Conservation (phyloP, 2,888 invertebrate genomes). For the Frankliniella fusca region DNA sequence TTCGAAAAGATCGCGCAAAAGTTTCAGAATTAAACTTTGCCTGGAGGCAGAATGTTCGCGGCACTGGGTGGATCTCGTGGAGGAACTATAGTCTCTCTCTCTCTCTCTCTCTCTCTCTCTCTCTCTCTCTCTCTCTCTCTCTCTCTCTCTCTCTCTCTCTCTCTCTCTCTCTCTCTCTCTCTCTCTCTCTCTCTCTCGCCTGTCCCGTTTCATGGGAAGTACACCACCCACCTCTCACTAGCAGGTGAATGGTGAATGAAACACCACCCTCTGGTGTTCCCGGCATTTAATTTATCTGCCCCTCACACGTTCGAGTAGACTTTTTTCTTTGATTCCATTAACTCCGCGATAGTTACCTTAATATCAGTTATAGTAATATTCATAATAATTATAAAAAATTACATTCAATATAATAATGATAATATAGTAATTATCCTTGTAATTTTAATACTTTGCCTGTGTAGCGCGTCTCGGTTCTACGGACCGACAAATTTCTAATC, state of each 20-base stretch:
- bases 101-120: constrained; percentile 1
- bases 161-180: neutral
- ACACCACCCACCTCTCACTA: too few relatives aligned
- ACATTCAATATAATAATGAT: too few relatives aligned
- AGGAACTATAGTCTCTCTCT: neutral
- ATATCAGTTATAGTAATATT: neutral
- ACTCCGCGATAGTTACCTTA: neutral
- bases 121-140: neutral
- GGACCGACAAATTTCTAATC: neutral
- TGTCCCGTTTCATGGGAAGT: too few relatives aligned
- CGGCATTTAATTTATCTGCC: too few relatives aligned
- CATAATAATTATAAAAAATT: too few relatives aligned
- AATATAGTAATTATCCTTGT: too few relatives aligned
- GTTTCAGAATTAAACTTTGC: neutral
- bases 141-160: neutral
- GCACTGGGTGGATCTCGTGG: neutral
- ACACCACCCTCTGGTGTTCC: too few relatives aligned
- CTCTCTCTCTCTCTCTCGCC: neutral
- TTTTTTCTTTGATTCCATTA: neutral
- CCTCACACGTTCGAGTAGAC: neutral
- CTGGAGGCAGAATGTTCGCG: neutral
- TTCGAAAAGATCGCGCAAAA: neutral
- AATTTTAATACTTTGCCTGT: neutral
- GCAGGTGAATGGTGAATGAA: too few relatives aligned
- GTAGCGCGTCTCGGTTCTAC: neutral